Percentiles rank a stretch among this genome's conserved stretches.
Evolutionary conservation across 2,113 vertebrate species (phyloP).

Genomic region (Mola mola): DNA sequence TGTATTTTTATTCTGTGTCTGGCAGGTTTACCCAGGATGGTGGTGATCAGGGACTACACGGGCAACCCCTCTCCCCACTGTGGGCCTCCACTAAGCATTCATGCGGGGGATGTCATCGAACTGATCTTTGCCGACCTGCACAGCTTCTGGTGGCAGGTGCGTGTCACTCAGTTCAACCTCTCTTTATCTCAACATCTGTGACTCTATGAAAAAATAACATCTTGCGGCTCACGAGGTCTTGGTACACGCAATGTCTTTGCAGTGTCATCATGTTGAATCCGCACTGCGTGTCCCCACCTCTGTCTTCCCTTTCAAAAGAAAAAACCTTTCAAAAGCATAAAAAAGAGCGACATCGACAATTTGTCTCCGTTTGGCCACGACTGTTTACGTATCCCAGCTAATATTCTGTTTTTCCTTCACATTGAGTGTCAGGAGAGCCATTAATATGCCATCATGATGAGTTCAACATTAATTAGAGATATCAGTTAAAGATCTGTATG

Average conservation of each 20-base stretch:
- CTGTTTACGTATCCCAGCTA: slow-evolving; percentile 18
- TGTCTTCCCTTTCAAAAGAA: slow-evolving; percentile 4
- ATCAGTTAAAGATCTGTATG: slow-evolving; percentile 25
- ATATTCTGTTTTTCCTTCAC: slow-evolving; percentile 15
- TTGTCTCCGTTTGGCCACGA: neutral
- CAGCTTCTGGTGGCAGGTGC: slow-evolving; percentile 95
- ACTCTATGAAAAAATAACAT: slow-evolving; percentile 47
- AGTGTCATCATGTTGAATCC: slow-evolving; percentile 23
- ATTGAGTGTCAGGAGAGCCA: slow-evolving; percentile 17
- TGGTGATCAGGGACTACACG: slow-evolving; percentile 88
- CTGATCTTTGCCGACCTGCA: slow-evolving; percentile 89
- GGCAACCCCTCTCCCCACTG: slow-evolving; percentile 85
- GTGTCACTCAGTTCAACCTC: slow-evolving; percentile 52
- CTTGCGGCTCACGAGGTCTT: slow-evolving; percentile 21
- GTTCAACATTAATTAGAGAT: slow-evolving; percentile 41
- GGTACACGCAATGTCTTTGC: slow-evolving; percentile 38
- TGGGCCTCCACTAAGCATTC: slow-evolving; percentile 86
- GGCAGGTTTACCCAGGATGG: slow-evolving; percentile 92
- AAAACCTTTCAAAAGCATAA: slow-evolving; percentile 9
- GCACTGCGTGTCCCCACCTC: neutral
- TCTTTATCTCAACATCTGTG: slow-evolving; percentile 59
- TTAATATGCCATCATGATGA: slow-evolving; percentile 38
- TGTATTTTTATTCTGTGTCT: slow-evolving; percentile 33
- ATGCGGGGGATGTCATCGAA: slow-evolving; percentile 89
- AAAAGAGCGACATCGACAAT: slow-evolving; percentile 7